phyloP scores from a whole-genome alignment of 2,113 vertebrate species.

The Coreoperca whiteheadi region DNA sequence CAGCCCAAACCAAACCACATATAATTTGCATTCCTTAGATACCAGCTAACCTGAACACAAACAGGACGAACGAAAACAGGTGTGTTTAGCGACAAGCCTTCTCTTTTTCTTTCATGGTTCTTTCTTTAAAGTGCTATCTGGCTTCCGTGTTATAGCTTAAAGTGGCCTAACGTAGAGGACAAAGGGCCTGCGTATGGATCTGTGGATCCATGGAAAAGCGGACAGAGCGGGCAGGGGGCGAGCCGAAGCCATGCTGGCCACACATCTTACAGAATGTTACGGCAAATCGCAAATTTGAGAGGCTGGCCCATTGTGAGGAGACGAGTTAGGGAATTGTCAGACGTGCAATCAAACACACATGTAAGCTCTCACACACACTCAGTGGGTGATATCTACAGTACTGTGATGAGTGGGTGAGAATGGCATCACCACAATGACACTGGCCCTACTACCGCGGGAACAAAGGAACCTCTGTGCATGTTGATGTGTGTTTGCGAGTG shows the following conservation, averaged over 20 bases:
- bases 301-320: constrained; percentile 24
- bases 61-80: constrained; percentile 82
- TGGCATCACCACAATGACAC: constrained; percentile 64
- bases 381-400: constrained; percentile 51
- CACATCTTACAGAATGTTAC: constrained; percentile 37
- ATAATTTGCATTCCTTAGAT: constrained; percentile 86
- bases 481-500: constrained; percentile 26
- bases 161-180: neutral
- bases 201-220: constrained; percentile 8
- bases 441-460: constrained; percentile 50
- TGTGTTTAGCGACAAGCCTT: constrained; percentile 67
- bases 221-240: constrained; percentile 2
- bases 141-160: constrained; percentile 10
- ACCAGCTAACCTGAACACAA: constrained; percentile 80
- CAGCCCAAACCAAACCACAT: constrained; percentile 75
- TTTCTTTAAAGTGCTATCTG: constrained; percentile 30
- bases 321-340: constrained; percentile 41
- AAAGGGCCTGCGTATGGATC: neutral
- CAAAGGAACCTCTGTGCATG: constrained; percentile 69
- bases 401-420: constrained; percentile 69
- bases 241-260: neutral
- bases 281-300: constrained; percentile 47
- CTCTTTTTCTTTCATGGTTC: constrained; percentile 29
- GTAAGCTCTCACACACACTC: constrained; percentile 1
- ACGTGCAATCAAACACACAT: constrained; percentile 35